Conservation (phyloP, 1,140 invertebrate species). For the Protaetia brevitarsis region DNA sequence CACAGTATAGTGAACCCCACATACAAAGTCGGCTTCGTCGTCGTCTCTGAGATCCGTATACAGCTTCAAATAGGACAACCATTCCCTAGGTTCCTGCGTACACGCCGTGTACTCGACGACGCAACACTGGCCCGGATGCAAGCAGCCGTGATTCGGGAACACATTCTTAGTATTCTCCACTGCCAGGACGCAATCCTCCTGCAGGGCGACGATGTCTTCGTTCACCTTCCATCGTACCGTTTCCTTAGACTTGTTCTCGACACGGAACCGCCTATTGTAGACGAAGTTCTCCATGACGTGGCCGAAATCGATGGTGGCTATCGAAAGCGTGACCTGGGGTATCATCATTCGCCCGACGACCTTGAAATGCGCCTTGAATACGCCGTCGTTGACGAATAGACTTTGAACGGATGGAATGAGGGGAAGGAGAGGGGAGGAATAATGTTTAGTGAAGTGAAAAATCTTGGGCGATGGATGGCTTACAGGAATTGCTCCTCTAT, state of each 20-base stretch:
- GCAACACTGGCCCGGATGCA: neutral
- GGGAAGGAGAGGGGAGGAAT: neutral
- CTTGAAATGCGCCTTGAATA: neutral
- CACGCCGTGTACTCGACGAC: neutral
- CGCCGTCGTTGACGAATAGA: neutral
- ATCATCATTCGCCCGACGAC: neutral
- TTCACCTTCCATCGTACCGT: neutral
- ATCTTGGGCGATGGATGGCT: neutral
- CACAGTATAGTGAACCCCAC: neutral
- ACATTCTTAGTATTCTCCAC: neutral
- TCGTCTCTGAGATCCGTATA: neutral
- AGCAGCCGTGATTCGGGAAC: neutral
- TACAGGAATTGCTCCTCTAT: slow-evolving; percentile 3
- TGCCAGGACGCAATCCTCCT: neutral
- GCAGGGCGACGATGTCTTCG: neutral
- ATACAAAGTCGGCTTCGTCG: slow-evolving; percentile 6
- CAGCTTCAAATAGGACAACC: neutral
- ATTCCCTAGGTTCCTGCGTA: neutral
- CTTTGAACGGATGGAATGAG: no score
- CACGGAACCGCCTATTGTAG: neutral
- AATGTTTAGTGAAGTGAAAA: no score
- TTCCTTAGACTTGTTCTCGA: neutral
- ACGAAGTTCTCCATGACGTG: slow-evolving; percentile 4
- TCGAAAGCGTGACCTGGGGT: neutral
- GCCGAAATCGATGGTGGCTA: slow-evolving; percentile 7